These are phyloP conservation scores for Melozone crissalis DNA, from an alignment of 2,113 vertebrate species.

Conservation along the genomic window DNA sequence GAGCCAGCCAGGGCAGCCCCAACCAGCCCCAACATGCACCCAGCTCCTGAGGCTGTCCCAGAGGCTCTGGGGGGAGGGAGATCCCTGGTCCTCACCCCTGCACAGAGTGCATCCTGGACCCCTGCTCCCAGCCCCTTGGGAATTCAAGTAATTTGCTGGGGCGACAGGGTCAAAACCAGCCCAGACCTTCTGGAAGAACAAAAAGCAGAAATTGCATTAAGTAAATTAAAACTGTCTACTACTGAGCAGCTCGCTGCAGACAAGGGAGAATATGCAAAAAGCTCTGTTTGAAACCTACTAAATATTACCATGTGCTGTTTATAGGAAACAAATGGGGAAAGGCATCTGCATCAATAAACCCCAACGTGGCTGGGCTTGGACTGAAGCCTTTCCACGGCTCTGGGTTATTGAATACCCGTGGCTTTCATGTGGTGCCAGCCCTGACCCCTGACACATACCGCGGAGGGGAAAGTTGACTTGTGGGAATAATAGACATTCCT, in stretches of 20 bases:
- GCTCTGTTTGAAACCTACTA: slow-evolving; percentile 80
- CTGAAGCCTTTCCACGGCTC: slow-evolving; percentile 49
- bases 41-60: background rate
- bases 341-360: slow-evolving; percentile 79
- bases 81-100: background rate
- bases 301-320: slow-evolving; percentile 90
- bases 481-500: slow-evolving; percentile 73
- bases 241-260: slow-evolving; percentile 71
- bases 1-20: background rate
- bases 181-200: slow-evolving; percentile 28
- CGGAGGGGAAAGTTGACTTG: slow-evolving; percentile 58
- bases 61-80: background rate
- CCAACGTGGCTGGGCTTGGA: slow-evolving; percentile 71
- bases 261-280: slow-evolving; percentile 66
- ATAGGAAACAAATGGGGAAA: slow-evolving; percentile 89
- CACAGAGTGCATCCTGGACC: background rate
- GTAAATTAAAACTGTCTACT: slow-evolving; percentile 74
- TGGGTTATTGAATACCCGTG: slow-evolving; percentile 73
- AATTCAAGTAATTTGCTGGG: background rate
- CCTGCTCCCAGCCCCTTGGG: background rate
- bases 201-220: slow-evolving; percentile 67
- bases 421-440: slow-evolving; percentile 80
- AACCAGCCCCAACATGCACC: background rate
- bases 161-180: slow-evolving; percentile 30
- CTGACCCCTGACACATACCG: slow-evolving; percentile 72